Evolutionary conservation across 2,113 vertebrate genomes (phyloP).

Genomic region (Chunga burmeisteri): DNA sequence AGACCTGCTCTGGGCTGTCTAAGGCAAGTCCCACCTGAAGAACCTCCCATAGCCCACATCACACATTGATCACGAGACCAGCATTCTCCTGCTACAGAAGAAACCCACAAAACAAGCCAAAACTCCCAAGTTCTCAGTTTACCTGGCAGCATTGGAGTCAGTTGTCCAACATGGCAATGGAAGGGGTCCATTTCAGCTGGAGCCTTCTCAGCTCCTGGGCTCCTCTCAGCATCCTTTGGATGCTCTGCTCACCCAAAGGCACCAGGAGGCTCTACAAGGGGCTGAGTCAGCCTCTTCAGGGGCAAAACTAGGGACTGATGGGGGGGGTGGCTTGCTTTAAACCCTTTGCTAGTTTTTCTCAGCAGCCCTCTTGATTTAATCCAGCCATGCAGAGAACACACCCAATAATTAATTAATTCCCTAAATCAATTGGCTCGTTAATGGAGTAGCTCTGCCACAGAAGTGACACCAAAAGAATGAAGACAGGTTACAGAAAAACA

Average conservation of each 20-base stretch:
- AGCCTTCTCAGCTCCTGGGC: not conserved
- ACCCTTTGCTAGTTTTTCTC: not conserved
- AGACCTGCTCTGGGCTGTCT: not conserved
- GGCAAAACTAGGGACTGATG: not conserved
- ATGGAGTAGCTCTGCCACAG: not conserved
- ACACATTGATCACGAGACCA: not conserved
- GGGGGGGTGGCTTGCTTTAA: not conserved
- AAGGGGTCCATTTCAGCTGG: fast-evolving
- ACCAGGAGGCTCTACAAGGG: not conserved
- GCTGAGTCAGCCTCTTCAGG: not conserved
- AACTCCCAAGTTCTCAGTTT: not conserved
- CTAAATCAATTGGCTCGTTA: not conserved
- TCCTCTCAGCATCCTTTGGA: not conserved
- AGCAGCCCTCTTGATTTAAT: not conserved
- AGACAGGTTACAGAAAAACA: not conserved
- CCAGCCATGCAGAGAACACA: not conserved
- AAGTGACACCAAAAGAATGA: not conserved
- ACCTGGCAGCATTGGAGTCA: not conserved
- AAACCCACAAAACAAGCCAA: not conserved
- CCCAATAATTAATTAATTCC: not conserved
- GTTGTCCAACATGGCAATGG: not conserved
- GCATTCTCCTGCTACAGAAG: not conserved
- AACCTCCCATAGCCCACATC: not conserved
- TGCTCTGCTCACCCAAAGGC: not conserved
- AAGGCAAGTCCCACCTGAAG: not conserved